phyloP scores from a whole-genome alignment of 1,140 invertebrate genomes.

The Stegodyphus dumicola region DNA sequence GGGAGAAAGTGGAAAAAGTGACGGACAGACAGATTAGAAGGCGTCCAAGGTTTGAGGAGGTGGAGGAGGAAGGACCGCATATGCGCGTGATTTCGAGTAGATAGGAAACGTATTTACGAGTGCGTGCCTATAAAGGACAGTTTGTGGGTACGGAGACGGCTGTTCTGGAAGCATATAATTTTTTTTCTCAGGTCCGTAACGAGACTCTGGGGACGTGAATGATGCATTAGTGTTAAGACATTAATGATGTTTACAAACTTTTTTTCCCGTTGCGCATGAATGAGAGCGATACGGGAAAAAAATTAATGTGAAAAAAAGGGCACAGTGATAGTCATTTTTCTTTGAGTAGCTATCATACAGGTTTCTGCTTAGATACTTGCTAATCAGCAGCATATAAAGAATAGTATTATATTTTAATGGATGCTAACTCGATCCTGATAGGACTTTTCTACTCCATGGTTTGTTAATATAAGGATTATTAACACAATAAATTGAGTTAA shows the following conservation, averaged over 20 bases:
- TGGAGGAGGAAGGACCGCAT: conserved; percentile 1
- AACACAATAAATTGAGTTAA: no score
- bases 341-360: background rate
- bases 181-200: conserved; percentile 23
- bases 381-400: no score
- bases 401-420: no score
- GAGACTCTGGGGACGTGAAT: conserved; percentile 24
- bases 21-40: conserved; percentile 18
- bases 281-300: background rate
- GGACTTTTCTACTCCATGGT: no score
- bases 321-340: conserved; percentile 39
- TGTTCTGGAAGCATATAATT: conserved; percentile 2
- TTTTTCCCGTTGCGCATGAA: conserved; percentile 19
- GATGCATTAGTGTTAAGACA: conserved; percentile 34
- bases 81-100: conserved; percentile 28
- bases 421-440: no score
- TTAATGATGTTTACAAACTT: conserved; percentile 55
- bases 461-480: no score
- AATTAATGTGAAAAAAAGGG: background rate
- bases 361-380: no score
- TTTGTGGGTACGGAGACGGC: no score
- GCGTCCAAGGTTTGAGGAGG: background rate
- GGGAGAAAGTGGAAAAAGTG: conserved; percentile 4
- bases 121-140: conserved; percentile 13
- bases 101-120: conserved; percentile 47